phyloP scores from a whole-genome alignment of 2,113 vertebrate genomes.

The Electrona antarctica region DNA sequence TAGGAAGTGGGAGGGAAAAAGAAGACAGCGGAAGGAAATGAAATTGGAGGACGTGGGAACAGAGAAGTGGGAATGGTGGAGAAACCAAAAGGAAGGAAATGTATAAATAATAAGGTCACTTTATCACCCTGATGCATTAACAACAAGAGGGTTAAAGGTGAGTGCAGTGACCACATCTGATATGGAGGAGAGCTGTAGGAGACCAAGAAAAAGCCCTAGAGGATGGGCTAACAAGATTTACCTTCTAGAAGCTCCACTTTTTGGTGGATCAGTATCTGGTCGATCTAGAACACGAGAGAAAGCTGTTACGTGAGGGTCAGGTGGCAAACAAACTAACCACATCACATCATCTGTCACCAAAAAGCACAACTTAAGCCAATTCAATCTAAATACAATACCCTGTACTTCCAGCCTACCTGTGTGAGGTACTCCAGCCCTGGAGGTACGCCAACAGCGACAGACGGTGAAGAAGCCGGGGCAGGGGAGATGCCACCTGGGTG shows the following conservation, averaged over 20 bases:
- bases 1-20: background rate
- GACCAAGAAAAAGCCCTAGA: too few relatives aligned
- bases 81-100: background rate
- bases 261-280: slow-evolving; percentile 90
- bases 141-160: background rate
- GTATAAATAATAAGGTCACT: background rate
- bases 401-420: slow-evolving; percentile 74
- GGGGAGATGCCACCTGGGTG: slow-evolving; percentile 39
- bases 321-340: background rate
- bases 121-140: background rate
- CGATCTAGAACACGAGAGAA: slow-evolving; percentile 76
- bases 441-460: slow-evolving; percentile 76
- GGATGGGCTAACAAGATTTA: slow-evolving; percentile 44
- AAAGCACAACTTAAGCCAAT: background rate
- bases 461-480: slow-evolving; percentile 10
- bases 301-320: background rate
- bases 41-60: too few relatives aligned
- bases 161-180: background rate
- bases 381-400: background rate
- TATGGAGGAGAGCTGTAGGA: too few relatives aligned
- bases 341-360: background rate
- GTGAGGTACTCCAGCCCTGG: slow-evolving; percentile 85
- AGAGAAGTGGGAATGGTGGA: background rate
- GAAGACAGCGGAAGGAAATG: background rate
- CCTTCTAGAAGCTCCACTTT: slow-evolving; percentile 88